These are phyloP conservation scores for Scolopax rusticola DNA, from an alignment of 2,797 vertebrate species.

Conservation along the genomic window DNA sequence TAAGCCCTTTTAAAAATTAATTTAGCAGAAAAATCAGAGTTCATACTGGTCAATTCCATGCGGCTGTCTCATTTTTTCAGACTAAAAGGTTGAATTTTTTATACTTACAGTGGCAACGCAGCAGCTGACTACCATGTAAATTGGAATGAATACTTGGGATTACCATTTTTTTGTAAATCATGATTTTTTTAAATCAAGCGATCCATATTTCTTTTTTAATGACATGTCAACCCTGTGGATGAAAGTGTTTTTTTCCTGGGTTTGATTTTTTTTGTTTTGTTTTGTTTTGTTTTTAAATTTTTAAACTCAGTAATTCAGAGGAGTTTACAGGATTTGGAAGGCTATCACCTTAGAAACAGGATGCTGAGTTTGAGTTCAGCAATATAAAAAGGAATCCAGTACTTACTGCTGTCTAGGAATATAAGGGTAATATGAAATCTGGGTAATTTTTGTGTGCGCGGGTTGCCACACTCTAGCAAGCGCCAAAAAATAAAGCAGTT, in stretches of 20 bases:
- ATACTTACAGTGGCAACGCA: constrained; percentile 62
- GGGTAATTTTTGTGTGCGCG: constrained; percentile 62
- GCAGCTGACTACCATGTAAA: constrained; percentile 68
- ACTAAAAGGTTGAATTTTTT: constrained; percentile 72
- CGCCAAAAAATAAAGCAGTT: constrained; percentile 80
- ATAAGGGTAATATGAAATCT: constrained; percentile 52
- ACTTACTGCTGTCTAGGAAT: constrained; percentile 78
- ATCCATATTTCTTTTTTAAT: constrained; percentile 71
- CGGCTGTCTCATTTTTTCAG: constrained; percentile 58
- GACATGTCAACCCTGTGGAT: constrained; percentile 75
- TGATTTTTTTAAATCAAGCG: constrained; percentile 40
- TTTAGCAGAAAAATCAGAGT: constrained; percentile 68
- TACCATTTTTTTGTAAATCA: constrained; percentile 69
- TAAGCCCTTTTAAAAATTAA: constrained; percentile 69
- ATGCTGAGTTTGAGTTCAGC: constrained; percentile 75
- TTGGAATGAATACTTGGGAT: constrained; percentile 66
- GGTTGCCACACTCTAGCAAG: constrained; percentile 79
- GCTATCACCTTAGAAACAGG: constrained; percentile 65
- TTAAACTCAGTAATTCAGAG: constrained; percentile 67
- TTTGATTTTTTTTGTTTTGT: too few relatives aligned
- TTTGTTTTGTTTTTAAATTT: not conserved
- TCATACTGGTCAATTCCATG: constrained; percentile 60
- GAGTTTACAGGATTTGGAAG: constrained; percentile 73
- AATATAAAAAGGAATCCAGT: constrained; percentile 74
- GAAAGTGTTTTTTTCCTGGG: not conserved